Percentiles rank a stretch among this genome's conserved stretches.
Evolutionary conservation across 2,113 vertebrate species (phyloP).

Genomic region (Perca schrenkii): DNA sequence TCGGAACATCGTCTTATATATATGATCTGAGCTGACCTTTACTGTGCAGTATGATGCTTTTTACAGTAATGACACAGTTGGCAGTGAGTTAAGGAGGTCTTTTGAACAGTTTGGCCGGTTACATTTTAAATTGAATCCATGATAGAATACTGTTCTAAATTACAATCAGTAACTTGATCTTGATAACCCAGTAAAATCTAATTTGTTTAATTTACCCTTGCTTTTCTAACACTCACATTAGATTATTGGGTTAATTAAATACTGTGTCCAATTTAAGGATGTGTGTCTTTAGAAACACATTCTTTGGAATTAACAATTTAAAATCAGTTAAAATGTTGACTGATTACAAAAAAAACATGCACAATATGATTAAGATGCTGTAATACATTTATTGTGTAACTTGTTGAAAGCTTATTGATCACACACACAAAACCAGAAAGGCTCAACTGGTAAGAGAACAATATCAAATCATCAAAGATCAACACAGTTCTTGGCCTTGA

Average conservation of each 20-base stretch:
- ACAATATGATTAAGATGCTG: constrained; percentile 50
- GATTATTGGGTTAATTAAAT: neutral
- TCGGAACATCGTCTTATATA: too few species aligned
- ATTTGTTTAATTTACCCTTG: constrained; percentile 22
- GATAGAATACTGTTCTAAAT: neutral
- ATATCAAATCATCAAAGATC: constrained; percentile 54
- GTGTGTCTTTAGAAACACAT: neutral
- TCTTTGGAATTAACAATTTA: too few species aligned
- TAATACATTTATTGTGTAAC: constrained; percentile 76
- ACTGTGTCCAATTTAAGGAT: neutral
- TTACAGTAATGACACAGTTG: constrained; percentile 1
- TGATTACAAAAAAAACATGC: constrained; percentile 2
- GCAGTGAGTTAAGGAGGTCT: neutral
- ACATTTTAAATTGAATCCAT: constrained; percentile 7
- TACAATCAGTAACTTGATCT: constrained; percentile 7
- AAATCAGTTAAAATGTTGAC: too few species aligned
- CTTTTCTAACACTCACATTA: constrained; percentile 6
- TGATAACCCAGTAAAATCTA: neutral
- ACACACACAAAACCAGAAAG: constrained; percentile 69
- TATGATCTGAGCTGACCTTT: constrained; percentile 35
- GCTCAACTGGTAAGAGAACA: constrained; percentile 60
- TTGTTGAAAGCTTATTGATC: constrained; percentile 66
- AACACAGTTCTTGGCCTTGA: constrained; percentile 46
- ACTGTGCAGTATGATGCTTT: constrained; percentile 5
- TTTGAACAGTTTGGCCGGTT: neutral